Conservation (phyloP, 2,888 invertebrate species). For the Monopis laevigella region DNA sequence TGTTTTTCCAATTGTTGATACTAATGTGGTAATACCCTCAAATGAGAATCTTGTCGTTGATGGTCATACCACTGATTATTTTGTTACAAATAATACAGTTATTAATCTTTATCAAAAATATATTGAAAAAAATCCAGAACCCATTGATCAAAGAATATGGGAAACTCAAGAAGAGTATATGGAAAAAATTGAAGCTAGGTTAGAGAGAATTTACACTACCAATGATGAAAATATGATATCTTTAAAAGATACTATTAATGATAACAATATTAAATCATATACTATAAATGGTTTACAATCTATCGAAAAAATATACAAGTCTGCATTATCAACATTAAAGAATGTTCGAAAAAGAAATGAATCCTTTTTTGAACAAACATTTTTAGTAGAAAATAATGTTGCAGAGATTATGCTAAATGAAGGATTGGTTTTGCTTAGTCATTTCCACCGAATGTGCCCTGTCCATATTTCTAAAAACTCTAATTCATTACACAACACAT, state of each 20-base stretch:
- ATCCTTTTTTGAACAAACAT: conserved; percentile 68
- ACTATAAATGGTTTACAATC: conserved; percentile 46
- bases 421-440: conserved; percentile 71
- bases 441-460: conserved; percentile 72
- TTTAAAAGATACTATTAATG: conserved; percentile 37
- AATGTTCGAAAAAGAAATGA: conserved; percentile 45
- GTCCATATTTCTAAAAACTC: conserved; percentile 65
- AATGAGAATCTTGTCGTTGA: background rate
- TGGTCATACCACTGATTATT: conserved; percentile 14
- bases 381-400: conserved; percentile 53
- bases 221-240: conserved; percentile 49
- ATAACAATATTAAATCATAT: conserved; percentile 52
- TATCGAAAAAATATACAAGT: conserved; percentile 33
- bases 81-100: conserved; percentile 48
- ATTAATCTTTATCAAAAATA: conserved; percentile 42
- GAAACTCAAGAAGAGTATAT: conserved; percentile 55
- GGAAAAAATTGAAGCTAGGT: conserved; percentile 46
- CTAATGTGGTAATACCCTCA: background rate
- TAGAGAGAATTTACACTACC: conserved; percentile 49
- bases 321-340: conserved; percentile 31
- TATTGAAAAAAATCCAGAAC: conserved; percentile 52
- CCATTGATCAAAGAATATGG: conserved; percentile 49
- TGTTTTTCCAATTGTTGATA: conserved; percentile 19
- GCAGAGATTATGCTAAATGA: conserved; percentile 65
- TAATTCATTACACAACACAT: conserved; percentile 55